Conservation (phyloP, 2,888 invertebrate genomes). For the Rhopalosiphum nymphaeae region DNA sequence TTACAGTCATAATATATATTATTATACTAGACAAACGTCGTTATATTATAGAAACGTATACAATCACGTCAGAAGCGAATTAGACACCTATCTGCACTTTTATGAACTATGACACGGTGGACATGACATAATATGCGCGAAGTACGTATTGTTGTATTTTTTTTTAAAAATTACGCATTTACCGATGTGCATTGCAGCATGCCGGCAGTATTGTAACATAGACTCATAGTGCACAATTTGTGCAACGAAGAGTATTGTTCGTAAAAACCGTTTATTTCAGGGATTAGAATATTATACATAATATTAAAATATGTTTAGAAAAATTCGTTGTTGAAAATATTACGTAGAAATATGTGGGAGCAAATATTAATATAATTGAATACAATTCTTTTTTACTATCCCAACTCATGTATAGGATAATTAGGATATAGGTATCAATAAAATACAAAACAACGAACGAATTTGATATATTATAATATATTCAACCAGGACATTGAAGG, state of each 20-base stretch:
- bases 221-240: not conserved
- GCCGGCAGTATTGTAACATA: not conserved
- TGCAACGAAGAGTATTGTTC: not conserved
- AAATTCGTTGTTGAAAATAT: not conserved
- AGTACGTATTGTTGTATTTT: too few relatives aligned
- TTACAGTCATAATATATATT: not conserved
- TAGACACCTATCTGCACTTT: too few relatives aligned
- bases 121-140: too few relatives aligned
- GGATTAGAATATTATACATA: not conserved
- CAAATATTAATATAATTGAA: not conserved
- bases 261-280: not conserved
- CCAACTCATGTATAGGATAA: too few relatives aligned
- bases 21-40: not conserved
- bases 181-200: not conserved
- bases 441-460: not conserved
- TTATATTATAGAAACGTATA: not conserved
- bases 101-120: too few relatives aligned
- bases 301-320: not conserved
- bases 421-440: not conserved
- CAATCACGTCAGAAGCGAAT: too few relatives aligned
- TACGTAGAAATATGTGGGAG: not conserved
- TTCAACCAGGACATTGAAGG: not conserved
- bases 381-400: not conserved
- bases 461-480: not conserved
- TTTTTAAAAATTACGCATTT: too few relatives aligned